A percentile compares a stretch with the other conserved stretches of the same genome.
Evolutionary conservation across 2,888 invertebrate species (phyloP).

Genomic region (Amiota communis): DNA sequence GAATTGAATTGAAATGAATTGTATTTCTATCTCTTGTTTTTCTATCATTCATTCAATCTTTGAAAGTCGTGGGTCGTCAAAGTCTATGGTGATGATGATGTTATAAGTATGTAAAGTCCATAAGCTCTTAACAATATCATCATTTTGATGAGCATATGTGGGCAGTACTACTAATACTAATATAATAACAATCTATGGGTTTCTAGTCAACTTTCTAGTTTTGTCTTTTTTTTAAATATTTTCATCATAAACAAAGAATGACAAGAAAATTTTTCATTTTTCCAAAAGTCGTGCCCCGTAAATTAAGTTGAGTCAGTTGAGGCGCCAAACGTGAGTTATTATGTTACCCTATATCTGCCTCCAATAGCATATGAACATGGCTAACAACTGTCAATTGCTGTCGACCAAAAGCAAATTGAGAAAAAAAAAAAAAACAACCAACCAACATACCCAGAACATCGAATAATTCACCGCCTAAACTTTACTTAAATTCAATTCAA

Average conservation of each 20-base stretch:
- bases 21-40: background rate
- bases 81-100: no score
- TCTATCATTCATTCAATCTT: slow-evolving; percentile 15
- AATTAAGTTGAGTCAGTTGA: slow-evolving; percentile 26
- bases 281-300: slow-evolving; percentile 47
- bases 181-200: background rate
- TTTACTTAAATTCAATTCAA: slow-evolving; percentile 48
- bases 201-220: background rate
- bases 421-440: slow-evolving; percentile 4
- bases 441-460: background rate
- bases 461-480: slow-evolving; percentile 28
- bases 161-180: no score
- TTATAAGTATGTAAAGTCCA: no score
- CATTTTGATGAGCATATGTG: no score
- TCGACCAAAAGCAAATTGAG: background rate
- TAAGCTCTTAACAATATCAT: no score
- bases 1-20: background rate
- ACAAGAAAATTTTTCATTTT: slow-evolving; percentile 32
- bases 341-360: slow-evolving; percentile 32
- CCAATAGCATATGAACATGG: background rate
- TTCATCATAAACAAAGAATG: background rate
- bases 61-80: slow-evolving; percentile 20
- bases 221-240: background rate
- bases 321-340: slow-evolving; percentile 44
- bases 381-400: background rate